phyloP scores from a whole-genome alignment of 2,888 invertebrate species.

The Tuberolachnus salignus region DNA sequence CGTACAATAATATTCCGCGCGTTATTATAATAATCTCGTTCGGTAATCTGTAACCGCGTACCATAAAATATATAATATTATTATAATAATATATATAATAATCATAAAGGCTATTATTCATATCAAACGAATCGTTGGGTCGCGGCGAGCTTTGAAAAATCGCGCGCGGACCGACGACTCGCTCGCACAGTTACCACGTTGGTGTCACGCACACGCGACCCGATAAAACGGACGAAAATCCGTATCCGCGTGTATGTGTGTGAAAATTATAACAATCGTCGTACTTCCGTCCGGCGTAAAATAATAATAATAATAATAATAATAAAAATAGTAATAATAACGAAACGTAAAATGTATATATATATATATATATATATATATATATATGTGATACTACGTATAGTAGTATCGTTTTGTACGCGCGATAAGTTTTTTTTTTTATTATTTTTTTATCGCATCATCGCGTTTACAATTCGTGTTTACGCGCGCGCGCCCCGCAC shows the following conservation, averaged over 20 bases:
- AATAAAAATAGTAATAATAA: constrained; percentile 18
- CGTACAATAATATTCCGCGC: too few species aligned
- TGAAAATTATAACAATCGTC: constrained; percentile 24
- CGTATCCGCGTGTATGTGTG: not conserved
- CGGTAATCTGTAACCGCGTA: too few species aligned
- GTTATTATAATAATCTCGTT: too few species aligned
- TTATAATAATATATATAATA: too few species aligned
- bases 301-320: not conserved
- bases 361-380: too few species aligned
- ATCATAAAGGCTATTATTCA: too few species aligned
- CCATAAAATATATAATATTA: too few species aligned
- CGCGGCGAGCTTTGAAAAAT: constrained; percentile 7
- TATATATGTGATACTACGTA: too few species aligned
- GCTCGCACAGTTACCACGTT: too few species aligned
- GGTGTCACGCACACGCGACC: constrained; percentile 28
- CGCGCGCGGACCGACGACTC: not conserved
- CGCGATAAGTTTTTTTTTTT: constrained; percentile 16
- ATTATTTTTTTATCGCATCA: constrained; percentile 13
- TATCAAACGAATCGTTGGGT: too few species aligned
- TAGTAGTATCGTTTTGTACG: not conserved
- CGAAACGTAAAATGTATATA: too few species aligned
- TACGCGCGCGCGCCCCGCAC: not conserved
- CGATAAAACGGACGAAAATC: not conserved
- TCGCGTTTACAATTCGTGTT: constrained; percentile 39
- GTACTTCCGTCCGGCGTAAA: constrained; percentile 22